Evolutionary conservation across 1,140 invertebrate genomes (phyloP).

Genomic region (Zaprionus camerounensis): DNA sequence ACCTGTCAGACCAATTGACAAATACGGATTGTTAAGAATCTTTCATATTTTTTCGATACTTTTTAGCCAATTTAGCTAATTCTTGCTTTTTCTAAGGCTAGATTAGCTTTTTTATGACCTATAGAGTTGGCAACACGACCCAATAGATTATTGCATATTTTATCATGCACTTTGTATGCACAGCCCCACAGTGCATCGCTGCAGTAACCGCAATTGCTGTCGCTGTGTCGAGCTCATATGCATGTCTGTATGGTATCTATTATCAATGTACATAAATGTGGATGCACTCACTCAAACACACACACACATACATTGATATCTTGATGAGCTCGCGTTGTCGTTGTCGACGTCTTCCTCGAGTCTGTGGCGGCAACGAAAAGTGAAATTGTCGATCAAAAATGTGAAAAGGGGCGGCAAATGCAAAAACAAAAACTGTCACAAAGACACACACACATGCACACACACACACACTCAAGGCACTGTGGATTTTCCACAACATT

Average conservation of each 20-base stretch:
- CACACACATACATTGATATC: background rate
- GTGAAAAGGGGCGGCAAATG: constrained; percentile 46
- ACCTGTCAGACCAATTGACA: too few species aligned
- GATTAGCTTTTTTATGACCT: too few species aligned
- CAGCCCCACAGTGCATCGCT: constrained; percentile 2
- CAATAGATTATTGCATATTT: background rate
- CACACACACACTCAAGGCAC: background rate
- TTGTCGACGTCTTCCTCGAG: constrained; percentile 38
- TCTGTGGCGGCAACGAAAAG: constrained; percentile 63
- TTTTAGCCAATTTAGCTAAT: too few species aligned
- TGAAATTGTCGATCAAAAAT: constrained; percentile 80
- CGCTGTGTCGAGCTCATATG: constrained; percentile 45
- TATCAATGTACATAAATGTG: constrained; percentile 18
- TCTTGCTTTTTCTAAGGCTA: too few species aligned
- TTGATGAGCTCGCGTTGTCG: constrained; percentile 9
- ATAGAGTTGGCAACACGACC: too few species aligned
- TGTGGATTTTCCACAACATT: constrained; percentile 41
- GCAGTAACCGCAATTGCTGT: constrained; percentile 52
- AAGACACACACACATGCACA: background rate
- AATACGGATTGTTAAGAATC: too few species aligned
- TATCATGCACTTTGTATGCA: background rate
- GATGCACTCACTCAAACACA: background rate
- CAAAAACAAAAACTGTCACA: constrained; percentile 68
- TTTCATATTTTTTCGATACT: too few species aligned
- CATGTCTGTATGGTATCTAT: constrained; percentile 32